Evolutionary conservation across 1,140 invertebrate genomes (phyloP), one percentile per base, ranked within the genome.

Genomic region (Schlechtendalia chinensis): DNA sequence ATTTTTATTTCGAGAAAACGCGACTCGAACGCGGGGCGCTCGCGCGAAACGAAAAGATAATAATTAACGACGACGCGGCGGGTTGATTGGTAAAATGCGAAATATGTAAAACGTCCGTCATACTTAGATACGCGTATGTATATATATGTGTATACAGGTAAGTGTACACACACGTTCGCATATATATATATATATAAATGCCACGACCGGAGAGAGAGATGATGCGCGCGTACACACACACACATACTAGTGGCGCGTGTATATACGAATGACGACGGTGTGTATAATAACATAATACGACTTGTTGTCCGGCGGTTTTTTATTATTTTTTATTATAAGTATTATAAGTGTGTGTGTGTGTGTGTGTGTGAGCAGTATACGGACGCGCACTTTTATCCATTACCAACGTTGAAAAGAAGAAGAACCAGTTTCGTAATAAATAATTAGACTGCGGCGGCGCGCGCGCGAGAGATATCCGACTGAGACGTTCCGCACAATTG

Each of bases 341-440:
- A 5, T 45, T 45, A 45, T 45, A 45, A 45, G 5, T 19, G 16
- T 19, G 19, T 54, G 1, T 22, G 39, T 22, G n/a, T 39, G 19
- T n/a, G 22, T 24, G 67, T 22, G 65, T 47, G 65, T 14, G 27
- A 61, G 59, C 27, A 27, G 39, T 69, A 19, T 69, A 69, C 22
- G 45, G n/a, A 47, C 39, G 12, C n/a, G 39, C 22, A 24, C 45
- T 72, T 72, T 72, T 54, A 72, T 72, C 69, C 69, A 54, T 72
- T 72, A 72, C 50, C 19, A 54, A 72, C 69, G 75, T 61, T n/a
- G 75, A 79, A 63, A 79, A 79, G 75, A 79, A 79, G 75, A 79
- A 79, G 75, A 79, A 79, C 75, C 75, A 59, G 75, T 61, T 79
- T 79, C 56, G 24, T 79, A 61, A 79, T 79, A 79, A 79, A 79